Evolutionary conservation across 2,113 vertebrate species (phyloP), one percentile per base, ranked within the genome.

Genomic region (Hydrochoerus hydrochaeris): DNA sequence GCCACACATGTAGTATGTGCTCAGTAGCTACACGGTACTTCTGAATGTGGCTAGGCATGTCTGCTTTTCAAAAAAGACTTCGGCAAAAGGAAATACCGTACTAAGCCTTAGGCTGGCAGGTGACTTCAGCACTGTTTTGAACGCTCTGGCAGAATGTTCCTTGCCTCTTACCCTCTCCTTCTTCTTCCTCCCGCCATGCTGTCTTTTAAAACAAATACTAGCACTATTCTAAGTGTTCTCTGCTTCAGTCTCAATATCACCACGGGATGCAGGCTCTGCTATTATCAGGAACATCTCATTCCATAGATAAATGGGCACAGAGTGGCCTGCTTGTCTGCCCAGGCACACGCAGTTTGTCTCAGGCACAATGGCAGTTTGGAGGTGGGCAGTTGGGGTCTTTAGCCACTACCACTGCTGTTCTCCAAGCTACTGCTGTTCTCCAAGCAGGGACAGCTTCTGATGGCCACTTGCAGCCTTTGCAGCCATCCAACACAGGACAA

Each of bases 61-160:
- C 95, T 91, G 49, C 52, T 83, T 96, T 91, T 94, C 30, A 73
- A 8, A 92, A 94, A 63, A 5, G 46, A 16, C 16, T 85, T 75
- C 38, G 71, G 28, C 86, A 88, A 86, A 90, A 87, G 16, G 12
- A 41, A 49, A 30, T 7, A 8, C 44, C 62, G 26, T 73, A 73
- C 5, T 41, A 41, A 86, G 22, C 11, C 2, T 20, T 10, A 28
- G 52, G 71, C 62, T 41, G 62, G 63, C 49, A n/a, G 52, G 20
- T 20, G 71, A 88, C 49, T 75, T 44, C 14, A 91, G 58, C 16
- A 58, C 38, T 17, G 3, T 14, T 41, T 83, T 57, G 12, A 30
- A 32, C 24, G 89, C 80, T 73, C 77, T 30, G 20, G 16, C 35
- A 8, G 28, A 16, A 8, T 4, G 1, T 38, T 86, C 90, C n/a